Conservation (phyloP, 2,797 vertebrate genomes). For the Protosalanx chinensis region DNA sequence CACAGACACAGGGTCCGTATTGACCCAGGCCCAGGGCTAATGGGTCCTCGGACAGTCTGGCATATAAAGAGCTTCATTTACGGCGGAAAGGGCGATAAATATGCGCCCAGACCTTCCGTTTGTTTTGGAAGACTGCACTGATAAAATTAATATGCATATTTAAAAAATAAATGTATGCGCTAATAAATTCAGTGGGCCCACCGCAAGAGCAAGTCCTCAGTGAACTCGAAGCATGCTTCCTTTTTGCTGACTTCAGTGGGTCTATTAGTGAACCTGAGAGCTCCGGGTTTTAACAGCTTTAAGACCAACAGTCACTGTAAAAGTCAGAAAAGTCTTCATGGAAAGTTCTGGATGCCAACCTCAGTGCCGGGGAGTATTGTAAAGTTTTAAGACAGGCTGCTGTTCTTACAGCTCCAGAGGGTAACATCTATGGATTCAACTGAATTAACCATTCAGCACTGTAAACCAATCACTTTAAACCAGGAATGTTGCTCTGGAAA, state of each 20-base stretch:
- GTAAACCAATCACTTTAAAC: conserved; percentile 16
- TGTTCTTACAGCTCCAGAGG: conserved; percentile 36
- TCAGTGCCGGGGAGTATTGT: conserved; percentile 33
- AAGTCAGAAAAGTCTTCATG: conserved; percentile 46
- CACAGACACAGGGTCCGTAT: conserved; percentile 68
- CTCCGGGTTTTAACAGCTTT: conserved; percentile 23
- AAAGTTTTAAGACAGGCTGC: conserved; percentile 28
- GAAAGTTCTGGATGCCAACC: conserved; percentile 49
- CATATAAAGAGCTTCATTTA: conserved; percentile 72
- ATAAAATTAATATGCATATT: conserved; percentile 68
- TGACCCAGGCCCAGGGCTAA: conserved; percentile 63
- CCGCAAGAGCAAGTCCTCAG: conserved; percentile 68
- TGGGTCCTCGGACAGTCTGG: conserved; percentile 57
- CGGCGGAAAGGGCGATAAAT: conserved; percentile 59
- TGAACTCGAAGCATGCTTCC: conserved; percentile 53
- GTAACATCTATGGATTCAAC: conserved; percentile 22
- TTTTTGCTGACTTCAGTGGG: conserved; percentile 40
- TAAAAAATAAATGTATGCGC: conserved; percentile 77
- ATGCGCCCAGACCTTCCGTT: conserved; percentile 63
- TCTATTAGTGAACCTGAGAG: conserved; percentile 41
- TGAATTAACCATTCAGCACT: background rate
- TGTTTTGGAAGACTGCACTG: conserved; percentile 67
- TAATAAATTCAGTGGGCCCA: conserved; percentile 75
- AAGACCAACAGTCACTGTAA: conserved; percentile 54
- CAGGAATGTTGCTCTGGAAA: conserved; percentile 14